These are phyloP conservation scores for Mormyrus iriodes DNA, from an alignment of 2,113 vertebrate species.

Conservation along the genomic window DNA sequence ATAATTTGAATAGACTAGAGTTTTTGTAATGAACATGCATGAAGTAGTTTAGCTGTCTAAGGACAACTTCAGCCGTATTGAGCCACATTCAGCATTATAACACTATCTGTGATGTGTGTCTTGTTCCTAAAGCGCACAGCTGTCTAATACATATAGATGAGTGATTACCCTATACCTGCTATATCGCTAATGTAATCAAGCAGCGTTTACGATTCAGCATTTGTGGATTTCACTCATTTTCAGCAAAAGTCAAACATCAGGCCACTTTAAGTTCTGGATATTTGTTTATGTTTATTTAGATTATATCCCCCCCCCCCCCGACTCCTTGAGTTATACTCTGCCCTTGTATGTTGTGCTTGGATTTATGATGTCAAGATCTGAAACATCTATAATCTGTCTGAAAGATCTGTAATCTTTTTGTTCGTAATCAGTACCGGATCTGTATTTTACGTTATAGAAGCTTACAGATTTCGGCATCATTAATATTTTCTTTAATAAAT, in stretches of 20 bases:
- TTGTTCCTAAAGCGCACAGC: background rate
- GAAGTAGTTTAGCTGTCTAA: background rate
- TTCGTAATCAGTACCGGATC: background rate
- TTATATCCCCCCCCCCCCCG: background rate
- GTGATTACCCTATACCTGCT: background rate
- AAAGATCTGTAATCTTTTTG: background rate
- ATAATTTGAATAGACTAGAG: constrained; percentile 18
- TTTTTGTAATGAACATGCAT: constrained; percentile 10
- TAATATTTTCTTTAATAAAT: background rate
- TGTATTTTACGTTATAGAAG: background rate
- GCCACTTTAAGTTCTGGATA: constrained; percentile 1
- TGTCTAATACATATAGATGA: background rate
- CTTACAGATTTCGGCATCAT: background rate
- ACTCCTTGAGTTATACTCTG: background rate
- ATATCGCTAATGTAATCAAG: background rate
- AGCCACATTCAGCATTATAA: background rate
- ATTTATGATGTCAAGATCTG: constrained; percentile 1
- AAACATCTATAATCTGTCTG: background rate
- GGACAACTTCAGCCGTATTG: background rate
- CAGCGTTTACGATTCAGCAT: background rate
- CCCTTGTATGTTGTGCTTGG: background rate
- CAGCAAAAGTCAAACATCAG: constrained; percentile 7
- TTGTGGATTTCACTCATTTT: background rate
- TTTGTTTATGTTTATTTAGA: background rate
- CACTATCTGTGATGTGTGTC: background rate